Conservation (phyloP, 2,113 vertebrate genomes). For the Camelus bactrianus region DNA sequence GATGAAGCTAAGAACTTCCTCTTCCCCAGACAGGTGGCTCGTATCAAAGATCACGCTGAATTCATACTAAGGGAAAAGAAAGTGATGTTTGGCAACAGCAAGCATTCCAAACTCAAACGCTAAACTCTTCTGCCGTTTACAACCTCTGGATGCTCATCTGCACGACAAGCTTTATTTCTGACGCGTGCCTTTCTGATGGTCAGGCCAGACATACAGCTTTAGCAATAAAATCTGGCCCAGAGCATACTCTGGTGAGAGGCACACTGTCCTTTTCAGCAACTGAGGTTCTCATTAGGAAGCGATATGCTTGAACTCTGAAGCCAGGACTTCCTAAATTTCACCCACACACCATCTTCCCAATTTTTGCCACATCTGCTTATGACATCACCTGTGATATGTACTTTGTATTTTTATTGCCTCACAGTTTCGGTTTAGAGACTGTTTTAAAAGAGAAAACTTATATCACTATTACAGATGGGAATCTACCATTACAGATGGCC, state of each 20-base stretch:
- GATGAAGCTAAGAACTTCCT: slow-evolving; percentile 93
- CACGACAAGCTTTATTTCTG: neutral
- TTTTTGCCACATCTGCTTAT: neutral
- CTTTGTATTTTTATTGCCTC: neutral
- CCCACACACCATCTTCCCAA: neutral
- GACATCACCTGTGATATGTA: neutral
- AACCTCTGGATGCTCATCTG: neutral
- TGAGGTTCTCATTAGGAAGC: neutral
- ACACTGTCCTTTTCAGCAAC: neutral
- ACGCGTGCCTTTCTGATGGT: neutral
- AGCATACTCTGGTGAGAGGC: neutral
- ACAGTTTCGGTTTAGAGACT: neutral
- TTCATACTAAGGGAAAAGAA: slow-evolving; percentile 91
- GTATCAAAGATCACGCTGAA: slow-evolving; percentile 98
- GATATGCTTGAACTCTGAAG: neutral
- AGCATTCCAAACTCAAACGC: neutral
- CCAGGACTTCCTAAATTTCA: neutral
- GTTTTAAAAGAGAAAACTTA: neutral
- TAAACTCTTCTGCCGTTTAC: neutral
- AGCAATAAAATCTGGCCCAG: neutral
- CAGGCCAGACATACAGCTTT: neutral
- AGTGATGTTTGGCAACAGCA: neutral
- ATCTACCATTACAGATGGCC: neutral
- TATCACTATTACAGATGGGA: neutral
- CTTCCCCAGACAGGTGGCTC: slow-evolving; percentile 94